Evolutionary conservation across 2,888 invertebrate genomes (phyloP), one percentile per base, ranked within the genome.

Genomic region (Agelastica alni): DNA sequence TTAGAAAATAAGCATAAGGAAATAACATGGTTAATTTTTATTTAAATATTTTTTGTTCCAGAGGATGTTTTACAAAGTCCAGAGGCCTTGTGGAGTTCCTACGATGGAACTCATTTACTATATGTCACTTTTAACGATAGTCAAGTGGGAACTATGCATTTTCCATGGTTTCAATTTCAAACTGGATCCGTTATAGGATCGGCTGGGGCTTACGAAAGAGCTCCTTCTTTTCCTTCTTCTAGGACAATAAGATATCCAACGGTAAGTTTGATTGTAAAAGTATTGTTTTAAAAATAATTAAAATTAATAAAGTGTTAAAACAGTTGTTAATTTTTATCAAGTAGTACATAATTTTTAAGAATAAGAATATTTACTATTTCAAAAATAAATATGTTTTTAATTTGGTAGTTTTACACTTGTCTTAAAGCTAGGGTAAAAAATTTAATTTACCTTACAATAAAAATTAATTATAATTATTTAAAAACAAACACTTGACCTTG

Each of bases 41-140:
- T 30, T 17, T 30, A 4, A 2, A 13, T 12, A 1, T 32, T 13
- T 26, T 52, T 39, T 30, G 52, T 75, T 77, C 30, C 83, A 93
- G 95, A 96, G 83, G 94, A 96, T 80, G 88, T 96, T 71, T 82
- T 95, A 70, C 85, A 87, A 63, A 81, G 82, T 61, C 87, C 85
- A 52, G 85, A 91, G 71, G 95, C 95, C 41, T 80, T 91, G 65
- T 97, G 96, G 96, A 86, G 90, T 74, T 91, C 88, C 51, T 80
- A 83, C 12, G 90, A 91, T 74, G 94, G 94, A 44, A 83, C 85
- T 30, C 86, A 88, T 70, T 84, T 97, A 56, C 83, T 95, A 74
- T 97, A 86, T 78, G 91, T 89, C 47, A 85, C 87, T 64, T 93
- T 93, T 79, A 91, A 93, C 79, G 93, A 93, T 78, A 84, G 85